phyloP scores from a whole-genome alignment of 2,113 vertebrate genomes.

The Eidolon helvum region DNA sequence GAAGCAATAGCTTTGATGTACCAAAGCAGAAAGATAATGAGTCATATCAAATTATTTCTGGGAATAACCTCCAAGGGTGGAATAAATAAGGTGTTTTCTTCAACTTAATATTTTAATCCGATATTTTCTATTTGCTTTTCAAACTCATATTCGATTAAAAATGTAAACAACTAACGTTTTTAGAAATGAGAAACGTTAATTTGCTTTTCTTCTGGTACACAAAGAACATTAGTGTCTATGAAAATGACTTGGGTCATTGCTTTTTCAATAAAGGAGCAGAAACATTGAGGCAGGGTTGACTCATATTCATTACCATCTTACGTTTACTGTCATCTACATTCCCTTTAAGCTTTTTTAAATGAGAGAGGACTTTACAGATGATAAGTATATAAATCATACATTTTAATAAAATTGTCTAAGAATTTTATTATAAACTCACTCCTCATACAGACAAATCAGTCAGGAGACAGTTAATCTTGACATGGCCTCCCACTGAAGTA shows the following conservation, averaged over 20 bases:
- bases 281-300: not conserved
- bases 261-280: conserved; percentile 54
- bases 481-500: not conserved
- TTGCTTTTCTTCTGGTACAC: conserved; percentile 38
- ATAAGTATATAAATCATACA: not conserved
- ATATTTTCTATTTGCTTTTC: conserved; percentile 39
- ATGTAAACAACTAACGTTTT: conserved; percentile 58
- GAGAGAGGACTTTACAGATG: conserved; percentile 4
- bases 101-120: conserved; percentile 44
- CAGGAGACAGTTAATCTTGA: not conserved
- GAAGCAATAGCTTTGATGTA: not conserved
- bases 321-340: not conserved
- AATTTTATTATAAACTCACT: not conserved
- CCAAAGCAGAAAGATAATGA: conserved; percentile 2
- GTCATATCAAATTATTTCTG: not conserved
- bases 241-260: conserved; percentile 31
- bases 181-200: conserved; percentile 26
- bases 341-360: conserved; percentile 28
- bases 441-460: not conserved
- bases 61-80: conserved; percentile 12
- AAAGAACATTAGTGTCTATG: conserved; percentile 29
- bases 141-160: conserved; percentile 54
- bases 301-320: conserved; percentile 14
- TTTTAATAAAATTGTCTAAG: not conserved
- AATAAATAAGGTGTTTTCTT: conserved; percentile 53